Base-by-base conservation (phyloP, 2,888 invertebrate genomes). In the Oegoconia quadripuncta region DNA sequence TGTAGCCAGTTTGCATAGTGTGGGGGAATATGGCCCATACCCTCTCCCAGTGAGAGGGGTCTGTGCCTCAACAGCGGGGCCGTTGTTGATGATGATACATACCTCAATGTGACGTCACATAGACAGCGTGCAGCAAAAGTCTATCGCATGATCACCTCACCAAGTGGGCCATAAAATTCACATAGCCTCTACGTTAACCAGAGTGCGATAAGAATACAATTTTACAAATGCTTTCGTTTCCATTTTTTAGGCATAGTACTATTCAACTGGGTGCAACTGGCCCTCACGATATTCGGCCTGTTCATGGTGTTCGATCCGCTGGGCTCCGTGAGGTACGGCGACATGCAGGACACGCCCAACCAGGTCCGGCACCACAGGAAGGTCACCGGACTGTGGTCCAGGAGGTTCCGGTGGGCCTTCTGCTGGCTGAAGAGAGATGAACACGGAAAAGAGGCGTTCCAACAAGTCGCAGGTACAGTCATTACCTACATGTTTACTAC, bases 291-390 rank as follows among this genome's bases (percentile, higher is more conserved):
- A 16, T 90, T 95, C 55, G 94, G 93, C 0, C 83, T 95, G 30
- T 92, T 93, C 29, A 84, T 95, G 74, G 92, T 95, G 31, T 95
- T 96, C 71, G 96, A 96, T 69, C 95, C 95, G 0, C 76, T 95
- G 47, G 95, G 95, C 3, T 91, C 92, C 0, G 88, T 88, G 31
- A 88, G 89, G 55, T 91, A 91, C 52, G 90, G 91, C 12, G 90
- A 90, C 52, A 86, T 90, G 66, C 89, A 90, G 51, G 91, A 91
- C 55, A 90, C 91, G 1, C 90, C 90, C 4, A 90, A 90, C 48
- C 92, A 92, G 60, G 90, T 91, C 13, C 75, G 91, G 13, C 91
- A 92, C 44, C 92, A 93, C 60, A 88, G 90, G 44, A 93, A 92
- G 64, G 90, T 92, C 23, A 93, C 93, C 0, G 90, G 91, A 0